A percentile compares a stretch with the other conserved stretches of the same genome.
These are phyloP conservation scores for Cyanoramphus novaezelandiae DNA, from an alignment of 2,113 vertebrate species.

Conservation along the genomic window DNA sequence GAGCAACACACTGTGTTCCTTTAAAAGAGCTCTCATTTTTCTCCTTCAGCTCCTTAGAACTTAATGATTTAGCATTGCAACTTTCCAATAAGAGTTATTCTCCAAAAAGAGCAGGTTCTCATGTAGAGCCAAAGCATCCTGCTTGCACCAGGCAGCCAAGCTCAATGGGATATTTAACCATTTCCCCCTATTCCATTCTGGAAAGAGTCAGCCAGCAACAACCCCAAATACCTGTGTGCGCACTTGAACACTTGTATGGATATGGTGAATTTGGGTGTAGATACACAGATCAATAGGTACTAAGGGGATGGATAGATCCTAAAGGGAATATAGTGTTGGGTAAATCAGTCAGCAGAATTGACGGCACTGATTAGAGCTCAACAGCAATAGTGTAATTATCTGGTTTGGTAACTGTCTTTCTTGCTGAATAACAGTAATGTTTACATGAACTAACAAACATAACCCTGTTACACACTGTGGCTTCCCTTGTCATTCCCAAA, in stretches of 20 bases:
- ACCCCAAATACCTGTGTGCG: fast-evolving
- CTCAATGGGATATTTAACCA: neutral
- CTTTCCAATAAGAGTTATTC: neutral
- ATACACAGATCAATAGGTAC: neutral
- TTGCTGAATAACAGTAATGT: neutral
- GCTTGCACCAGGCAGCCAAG: neutral
- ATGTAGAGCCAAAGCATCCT: neutral
- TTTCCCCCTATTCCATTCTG: neutral
- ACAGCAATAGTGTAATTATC: fast-evolving
- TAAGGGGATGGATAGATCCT: neutral
- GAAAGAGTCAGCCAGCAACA: neutral
- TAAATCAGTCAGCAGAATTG: neutral
- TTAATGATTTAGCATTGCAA: neutral
- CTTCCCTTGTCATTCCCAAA: neutral
- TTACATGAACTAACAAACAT: neutral
- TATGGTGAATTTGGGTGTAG: neutral
- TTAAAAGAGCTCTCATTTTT: neutral
- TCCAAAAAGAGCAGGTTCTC: neutral
- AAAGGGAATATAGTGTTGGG: fast-evolving
- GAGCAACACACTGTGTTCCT: neutral
- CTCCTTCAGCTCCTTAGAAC: neutral
- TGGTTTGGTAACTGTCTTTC: neutral
- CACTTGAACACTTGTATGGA: neutral
- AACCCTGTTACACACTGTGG: neutral
- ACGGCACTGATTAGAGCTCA: neutral